Evolutionary conservation across 2,888 invertebrate genomes (phyloP), one percentile per base, ranked within the genome.

Genomic region (Sarcophaga subvicina): DNA sequence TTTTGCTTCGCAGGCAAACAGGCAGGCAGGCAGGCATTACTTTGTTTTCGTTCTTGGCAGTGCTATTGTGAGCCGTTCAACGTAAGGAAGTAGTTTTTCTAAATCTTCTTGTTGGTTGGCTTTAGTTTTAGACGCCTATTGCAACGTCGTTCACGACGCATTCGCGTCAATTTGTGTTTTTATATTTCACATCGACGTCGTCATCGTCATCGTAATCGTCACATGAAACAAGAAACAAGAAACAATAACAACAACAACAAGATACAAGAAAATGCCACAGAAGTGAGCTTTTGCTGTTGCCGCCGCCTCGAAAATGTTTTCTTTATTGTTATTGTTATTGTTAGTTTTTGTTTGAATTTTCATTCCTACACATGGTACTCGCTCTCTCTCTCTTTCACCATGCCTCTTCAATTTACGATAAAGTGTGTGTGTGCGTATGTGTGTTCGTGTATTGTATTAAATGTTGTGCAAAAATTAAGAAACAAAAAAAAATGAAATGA

Each of bases 51-150:
- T 54, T 54, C 54, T 67, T 83, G 72, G 37, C 64, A 80, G 75
- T 76, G 83, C 67, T 4, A 37, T 72, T 59, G n/a, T 17, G 17
- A 14, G 12, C 47, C 22, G 77, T 81, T 81, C 60, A 69, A 78
- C 77, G 83, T 83, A 83, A 86, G 77, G 83, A 83, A 80, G 64
- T 80, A 83, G 80, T 83, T 80, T 83, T 86, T 83, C 80, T 83
- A 80, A 83, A 73, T 78, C 75, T 85, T 86, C 75, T 85, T 86
- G 86, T 82, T 83, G 83, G 84, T 69, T 73, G 83, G 75, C 77
- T 78, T 86, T 83, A 80, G 86, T 80, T 80, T 86, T 80, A 80
- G 83, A 83, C 86, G 83, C 83, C 83, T 86, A 80, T 83, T 86
- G 82, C 73, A 69, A 82, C 66, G 75, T 76, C 79, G 83, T 71